Evolutionary conservation across 2,888 invertebrate genomes (phyloP).

Genomic region (Abrostola triplasia): DNA sequence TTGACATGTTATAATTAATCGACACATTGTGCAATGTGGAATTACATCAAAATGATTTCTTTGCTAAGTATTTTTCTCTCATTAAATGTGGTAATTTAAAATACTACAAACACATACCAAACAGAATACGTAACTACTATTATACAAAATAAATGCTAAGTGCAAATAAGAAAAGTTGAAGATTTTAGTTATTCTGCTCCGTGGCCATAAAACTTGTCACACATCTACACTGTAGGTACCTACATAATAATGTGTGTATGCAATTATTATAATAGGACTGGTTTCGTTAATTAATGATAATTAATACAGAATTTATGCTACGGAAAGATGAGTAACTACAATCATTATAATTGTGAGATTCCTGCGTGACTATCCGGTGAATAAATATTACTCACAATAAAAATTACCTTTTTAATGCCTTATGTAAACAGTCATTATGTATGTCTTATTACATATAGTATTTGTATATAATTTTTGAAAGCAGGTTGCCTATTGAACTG

Average conservation of each 20-base stretch:
- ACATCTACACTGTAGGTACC: conserved; percentile 14
- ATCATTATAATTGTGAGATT: conserved; percentile 20
- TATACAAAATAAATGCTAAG: background rate
- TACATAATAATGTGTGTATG: conserved; percentile 13
- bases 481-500: too few species aligned
- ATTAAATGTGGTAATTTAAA: too few species aligned
- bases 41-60: too few species aligned
- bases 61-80: too few species aligned
- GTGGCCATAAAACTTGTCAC: background rate
- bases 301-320: conserved; percentile 29
- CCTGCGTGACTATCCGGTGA: conserved; percentile 8
- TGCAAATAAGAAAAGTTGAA: background rate
- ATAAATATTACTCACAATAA: background rate
- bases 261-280: conserved; percentile 18
- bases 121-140: background rate
- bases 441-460: too few species aligned
- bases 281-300: conserved; percentile 23
- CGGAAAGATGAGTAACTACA: conserved; percentile 27
- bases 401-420: too few species aligned
- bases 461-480: too few species aligned
- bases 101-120: too few species aligned
- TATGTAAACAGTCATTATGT: too few species aligned
- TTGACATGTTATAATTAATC: too few species aligned
- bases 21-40: too few species aligned
- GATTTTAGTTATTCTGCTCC: too few species aligned